These are phyloP conservation scores for Napeogenes sylphis DNA, from an alignment of 2,888 invertebrate species.

Conservation along the genomic window DNA sequence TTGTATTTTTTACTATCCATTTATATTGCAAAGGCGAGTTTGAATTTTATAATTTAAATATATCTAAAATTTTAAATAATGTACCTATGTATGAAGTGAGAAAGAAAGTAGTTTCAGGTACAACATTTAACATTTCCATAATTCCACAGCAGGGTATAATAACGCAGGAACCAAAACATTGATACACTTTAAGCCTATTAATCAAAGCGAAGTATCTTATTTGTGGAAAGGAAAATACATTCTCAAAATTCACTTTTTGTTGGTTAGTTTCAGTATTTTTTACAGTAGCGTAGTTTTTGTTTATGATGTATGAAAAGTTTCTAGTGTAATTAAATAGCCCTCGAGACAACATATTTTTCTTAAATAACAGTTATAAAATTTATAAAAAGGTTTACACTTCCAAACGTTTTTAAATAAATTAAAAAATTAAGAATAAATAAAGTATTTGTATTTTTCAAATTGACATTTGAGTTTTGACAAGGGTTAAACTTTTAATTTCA, in stretches of 20 bases:
- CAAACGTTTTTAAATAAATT: no score
- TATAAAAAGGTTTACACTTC: no score
- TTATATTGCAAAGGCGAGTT: no score
- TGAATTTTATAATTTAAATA: no score
- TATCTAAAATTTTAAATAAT: no score
- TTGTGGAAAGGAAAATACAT: constrained; percentile 61
- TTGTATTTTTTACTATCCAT: no score
- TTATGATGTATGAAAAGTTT: constrained; percentile 12
- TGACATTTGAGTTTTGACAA: no score
- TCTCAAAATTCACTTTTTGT: constrained; percentile 46
- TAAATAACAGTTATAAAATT: neutral
- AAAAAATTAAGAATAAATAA: no score
- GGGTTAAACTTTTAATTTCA: no score
- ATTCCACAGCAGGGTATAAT: constrained; percentile 60
- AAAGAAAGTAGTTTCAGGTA: constrained; percentile 48
- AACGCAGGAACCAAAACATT: constrained; percentile 57
- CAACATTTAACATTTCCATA: constrained; percentile 54
- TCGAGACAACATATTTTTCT: constrained; percentile 13
- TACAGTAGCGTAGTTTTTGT: constrained; percentile 19
- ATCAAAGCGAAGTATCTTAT: constrained; percentile 67
- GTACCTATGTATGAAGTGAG: constrained; percentile 59
- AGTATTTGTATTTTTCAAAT: no score
- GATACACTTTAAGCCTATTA: constrained; percentile 76
- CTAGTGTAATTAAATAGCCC: constrained; percentile 11
- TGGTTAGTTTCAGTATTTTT: constrained; percentile 15